Evolutionary conservation across 2,797 vertebrate species (phyloP).

Genomic region (Zalophus californianus): DNA sequence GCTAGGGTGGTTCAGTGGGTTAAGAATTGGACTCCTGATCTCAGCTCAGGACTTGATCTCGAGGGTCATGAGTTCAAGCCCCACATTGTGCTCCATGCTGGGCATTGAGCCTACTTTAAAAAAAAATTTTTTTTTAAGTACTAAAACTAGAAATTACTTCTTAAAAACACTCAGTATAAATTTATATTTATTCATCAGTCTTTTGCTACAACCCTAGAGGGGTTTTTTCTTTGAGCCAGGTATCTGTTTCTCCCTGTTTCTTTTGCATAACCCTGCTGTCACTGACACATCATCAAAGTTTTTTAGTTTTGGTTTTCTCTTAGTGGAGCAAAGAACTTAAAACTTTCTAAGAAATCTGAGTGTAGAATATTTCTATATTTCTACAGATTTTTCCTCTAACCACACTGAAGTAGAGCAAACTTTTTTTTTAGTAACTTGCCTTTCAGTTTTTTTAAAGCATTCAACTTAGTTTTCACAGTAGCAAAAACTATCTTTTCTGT

Average conservation of each 20-base stretch:
- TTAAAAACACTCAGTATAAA: background rate
- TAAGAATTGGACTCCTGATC: background rate
- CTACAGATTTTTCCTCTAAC: background rate
- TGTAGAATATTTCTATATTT: background rate
- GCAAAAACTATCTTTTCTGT: background rate
- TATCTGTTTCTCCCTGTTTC: background rate
- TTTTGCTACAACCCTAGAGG: background rate
- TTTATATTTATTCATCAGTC: background rate
- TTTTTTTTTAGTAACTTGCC: slow-evolving; percentile 27
- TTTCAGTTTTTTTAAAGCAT: background rate
- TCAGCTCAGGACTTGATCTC: background rate
- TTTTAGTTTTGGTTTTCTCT: background rate
- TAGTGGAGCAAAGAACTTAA: background rate
- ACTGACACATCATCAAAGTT: background rate
- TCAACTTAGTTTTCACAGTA: background rate
- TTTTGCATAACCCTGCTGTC: background rate
- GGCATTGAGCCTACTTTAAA: background rate
- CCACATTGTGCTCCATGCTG: background rate
- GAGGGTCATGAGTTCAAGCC: background rate
- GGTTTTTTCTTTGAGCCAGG: background rate
- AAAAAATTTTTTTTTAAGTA: background rate
- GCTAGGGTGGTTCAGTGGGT: background rate
- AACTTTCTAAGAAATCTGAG: background rate
- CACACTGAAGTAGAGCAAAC: background rate
- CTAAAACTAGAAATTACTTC: background rate